Evolutionary conservation across 2,797 vertebrate genomes (phyloP), one percentile per base, ranked within the genome.

Genomic region (Coregonus suidteri): DNA sequence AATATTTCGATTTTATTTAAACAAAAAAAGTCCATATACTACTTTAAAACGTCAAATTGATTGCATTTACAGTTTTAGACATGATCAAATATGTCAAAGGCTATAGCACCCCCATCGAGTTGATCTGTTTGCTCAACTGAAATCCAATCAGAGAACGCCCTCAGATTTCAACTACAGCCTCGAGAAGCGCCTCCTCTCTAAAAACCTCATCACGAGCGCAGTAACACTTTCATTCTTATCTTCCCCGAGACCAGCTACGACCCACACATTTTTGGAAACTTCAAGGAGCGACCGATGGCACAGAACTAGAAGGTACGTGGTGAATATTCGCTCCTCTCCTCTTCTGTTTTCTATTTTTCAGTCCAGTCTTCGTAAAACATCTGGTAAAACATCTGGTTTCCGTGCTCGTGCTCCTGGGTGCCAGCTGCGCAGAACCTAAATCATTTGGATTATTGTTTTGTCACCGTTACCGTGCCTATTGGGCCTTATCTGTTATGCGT

Each of bases 121-220:
- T 86, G 92, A 93, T 91, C 90, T 96, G 95, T 95, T 95, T 95
- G 93, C 89, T 94, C 88, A 89, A 79, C 83, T 86, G 83, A 90
- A 94, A 91, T 94, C 96, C 94, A 95, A 94, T 94, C 94, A 94
- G 93, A 78, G 35, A 62, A 53, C 56, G 86, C 87, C 82, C 73
- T 79, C 93, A 88, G 94, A 93, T 92, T 86, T 91, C 92, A 87
- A 93, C 94, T 93, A 84, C 87, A 78, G 93, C 93, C 84, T 88
- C 77, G 82, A 87, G 89, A 97, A 93, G 96, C 96, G 94, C 96
- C 97, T 97, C 97, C 96, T 96, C 95, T 95, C 94, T 93, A 91
- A 92, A 64, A 94, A 93, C 92, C 70, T 93, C 89, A 88, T 90
- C 86, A 85, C 82, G 85, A 88, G 75, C 89, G 82, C 90, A 75